A percentile compares a stretch with the other conserved stretches of the same genome.
phyloP scores from a whole-genome alignment of 2,113 vertebrate species.

The Mormoops blainvillei region DNA sequence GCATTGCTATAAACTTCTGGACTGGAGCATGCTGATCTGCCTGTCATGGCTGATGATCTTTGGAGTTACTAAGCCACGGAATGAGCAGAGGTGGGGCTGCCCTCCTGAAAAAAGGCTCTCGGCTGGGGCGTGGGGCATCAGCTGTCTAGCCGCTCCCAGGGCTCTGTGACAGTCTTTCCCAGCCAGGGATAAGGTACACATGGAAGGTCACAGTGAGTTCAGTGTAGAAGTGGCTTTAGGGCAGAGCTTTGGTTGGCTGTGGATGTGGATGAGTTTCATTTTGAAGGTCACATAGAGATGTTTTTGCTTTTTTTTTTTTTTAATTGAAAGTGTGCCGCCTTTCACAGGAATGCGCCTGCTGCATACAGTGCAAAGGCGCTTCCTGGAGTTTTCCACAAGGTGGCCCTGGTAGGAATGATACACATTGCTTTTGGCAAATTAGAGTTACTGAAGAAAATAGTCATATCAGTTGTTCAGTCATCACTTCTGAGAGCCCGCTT shows the following conservation, averaged over 20 bases:
- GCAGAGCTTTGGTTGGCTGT: not conserved
- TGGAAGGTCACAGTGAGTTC: slow-evolving; percentile 50
- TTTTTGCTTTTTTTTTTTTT: not conserved
- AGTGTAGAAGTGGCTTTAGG: not conserved
- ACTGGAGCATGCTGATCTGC: not conserved
- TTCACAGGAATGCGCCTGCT: not conserved
- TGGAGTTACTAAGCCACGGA: not conserved
- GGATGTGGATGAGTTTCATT: not conserved
- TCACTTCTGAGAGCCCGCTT: not conserved
- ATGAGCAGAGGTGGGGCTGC: not conserved
- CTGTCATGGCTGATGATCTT: not conserved
- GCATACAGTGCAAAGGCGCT: fast-evolving
- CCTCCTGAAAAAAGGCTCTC: not conserved
- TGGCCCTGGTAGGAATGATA: not conserved
- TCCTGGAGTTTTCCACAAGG: not conserved
- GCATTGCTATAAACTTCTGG: not conserved
- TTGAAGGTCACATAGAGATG: not conserved
- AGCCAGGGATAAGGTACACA: not conserved
- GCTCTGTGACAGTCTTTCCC: slow-evolving; percentile 23
- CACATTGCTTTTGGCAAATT: not conserved
- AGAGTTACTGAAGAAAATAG: not conserved
- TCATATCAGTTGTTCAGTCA: not conserved
- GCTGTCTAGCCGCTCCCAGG: slow-evolving; percentile 51
- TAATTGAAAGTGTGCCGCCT: not conserved
- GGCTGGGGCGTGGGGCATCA: slow-evolving; percentile 3